phyloP scores from a whole-genome alignment of 2,113 vertebrate genomes.

The Melanocharis versteri region DNA sequence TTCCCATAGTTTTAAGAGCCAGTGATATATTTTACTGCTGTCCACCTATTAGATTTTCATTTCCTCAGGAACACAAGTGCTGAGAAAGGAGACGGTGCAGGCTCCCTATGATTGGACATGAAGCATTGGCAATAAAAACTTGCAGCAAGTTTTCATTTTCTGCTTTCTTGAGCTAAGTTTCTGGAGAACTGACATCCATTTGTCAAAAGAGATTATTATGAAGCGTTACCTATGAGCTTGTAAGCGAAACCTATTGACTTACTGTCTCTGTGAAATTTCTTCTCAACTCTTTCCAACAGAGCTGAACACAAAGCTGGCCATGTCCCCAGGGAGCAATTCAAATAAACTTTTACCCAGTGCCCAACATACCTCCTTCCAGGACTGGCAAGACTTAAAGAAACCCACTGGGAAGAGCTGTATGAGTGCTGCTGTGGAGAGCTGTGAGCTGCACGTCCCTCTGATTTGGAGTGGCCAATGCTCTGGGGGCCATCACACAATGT shows the following conservation, averaged over 20 bases:
- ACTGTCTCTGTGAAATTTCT: constrained; percentile 22
- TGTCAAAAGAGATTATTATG: constrained; percentile 42
- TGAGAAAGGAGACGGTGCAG: background rate
- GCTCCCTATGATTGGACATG: background rate
- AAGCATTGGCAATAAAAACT: constrained; percentile 11
- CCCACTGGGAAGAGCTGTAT: background rate
- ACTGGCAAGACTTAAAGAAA: background rate
- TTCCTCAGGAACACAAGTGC: background rate
- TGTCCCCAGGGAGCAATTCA: background rate
- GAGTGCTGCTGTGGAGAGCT: background rate
- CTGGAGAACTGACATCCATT: constrained; percentile 26
- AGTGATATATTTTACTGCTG: constrained; percentile 31
- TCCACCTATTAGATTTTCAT: constrained; percentile 14
- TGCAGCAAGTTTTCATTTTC: constrained; percentile 39
- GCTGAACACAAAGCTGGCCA: background rate
- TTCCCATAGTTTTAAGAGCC: constrained; percentile 17
- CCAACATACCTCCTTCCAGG: background rate
- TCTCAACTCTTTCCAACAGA: constrained; percentile 3
- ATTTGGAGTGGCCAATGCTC: rapidly evolving
- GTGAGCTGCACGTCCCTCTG: background rate
- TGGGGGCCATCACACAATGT: too few species aligned
- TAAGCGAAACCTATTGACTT: background rate
- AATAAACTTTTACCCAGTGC: constrained; percentile 32
- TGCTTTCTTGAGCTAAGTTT: constrained; percentile 42
- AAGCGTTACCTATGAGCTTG: background rate